Evolutionary conservation across 2,888 invertebrate genomes (phyloP).

Genomic region (Acleris literana): DNA sequence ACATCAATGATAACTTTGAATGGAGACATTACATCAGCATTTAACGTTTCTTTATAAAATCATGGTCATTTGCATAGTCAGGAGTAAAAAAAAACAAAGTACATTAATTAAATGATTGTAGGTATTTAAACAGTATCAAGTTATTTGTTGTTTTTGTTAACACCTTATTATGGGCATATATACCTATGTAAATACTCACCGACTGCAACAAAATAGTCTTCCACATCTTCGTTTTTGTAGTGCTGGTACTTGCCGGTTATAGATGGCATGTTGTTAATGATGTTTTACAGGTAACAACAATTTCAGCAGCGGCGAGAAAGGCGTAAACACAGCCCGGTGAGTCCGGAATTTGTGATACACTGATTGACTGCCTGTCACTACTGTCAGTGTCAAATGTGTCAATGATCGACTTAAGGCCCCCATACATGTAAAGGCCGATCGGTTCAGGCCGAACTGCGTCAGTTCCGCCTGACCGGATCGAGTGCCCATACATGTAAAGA

Average conservation of each 20-base stretch:
- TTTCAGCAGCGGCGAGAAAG: not conserved
- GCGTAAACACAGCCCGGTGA: not conserved
- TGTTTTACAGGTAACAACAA: not conserved
- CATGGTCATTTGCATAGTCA: not conserved
- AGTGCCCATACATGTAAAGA: too few relatives aligned
- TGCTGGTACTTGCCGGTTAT: slow-evolving; percentile 86
- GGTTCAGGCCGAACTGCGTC: too few relatives aligned
- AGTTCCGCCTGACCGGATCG: too few relatives aligned
- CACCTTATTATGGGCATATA: not conserved
- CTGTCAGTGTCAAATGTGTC: too few relatives aligned
- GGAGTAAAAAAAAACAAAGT: not conserved
- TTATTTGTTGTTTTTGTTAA: not conserved
- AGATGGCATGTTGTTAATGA: slow-evolving; percentile 71
- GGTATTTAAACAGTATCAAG: not conserved
- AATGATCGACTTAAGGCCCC: too few relatives aligned
- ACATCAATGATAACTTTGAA: not conserved
- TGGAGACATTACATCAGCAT: too few relatives aligned
- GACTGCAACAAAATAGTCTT: slow-evolving; percentile 85
- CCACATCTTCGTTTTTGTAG: slow-evolving; percentile 86
- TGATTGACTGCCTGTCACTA: too few relatives aligned
- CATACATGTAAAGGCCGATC: too few relatives aligned
- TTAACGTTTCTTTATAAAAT: not conserved
- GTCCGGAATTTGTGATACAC: too few relatives aligned
- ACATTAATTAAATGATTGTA: not conserved
- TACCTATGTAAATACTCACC: slow-evolving; percentile 68